phyloP scores from a whole-genome alignment of 2,113 vertebrate species.

The Pelmatolapia mariae region DNA sequence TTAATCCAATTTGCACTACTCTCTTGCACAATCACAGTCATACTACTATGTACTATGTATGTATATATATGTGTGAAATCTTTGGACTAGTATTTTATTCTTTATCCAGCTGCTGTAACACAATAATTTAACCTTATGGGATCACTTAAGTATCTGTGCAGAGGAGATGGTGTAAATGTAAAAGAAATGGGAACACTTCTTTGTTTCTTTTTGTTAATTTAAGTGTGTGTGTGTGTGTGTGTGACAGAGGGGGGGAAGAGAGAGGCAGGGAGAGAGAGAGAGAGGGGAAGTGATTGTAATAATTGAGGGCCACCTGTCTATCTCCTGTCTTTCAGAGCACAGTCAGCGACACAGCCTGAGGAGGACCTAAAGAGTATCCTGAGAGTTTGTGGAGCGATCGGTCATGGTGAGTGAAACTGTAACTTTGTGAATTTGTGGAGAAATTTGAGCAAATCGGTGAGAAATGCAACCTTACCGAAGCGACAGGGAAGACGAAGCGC shows the following conservation, averaged over 20 bases:
- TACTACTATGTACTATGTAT: neutral
- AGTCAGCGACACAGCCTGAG: slow-evolving; percentile 6
- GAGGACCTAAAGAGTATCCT: neutral
- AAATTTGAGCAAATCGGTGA: neutral
- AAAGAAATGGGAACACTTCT: neutral
- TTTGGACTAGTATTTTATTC: neutral
- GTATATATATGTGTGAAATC: neutral
- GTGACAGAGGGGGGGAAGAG: rapidly evolving
- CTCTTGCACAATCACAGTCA: neutral
- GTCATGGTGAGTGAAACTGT: slow-evolving; percentile 51
- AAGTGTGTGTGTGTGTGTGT: neutral
- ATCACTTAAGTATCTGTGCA: neutral
- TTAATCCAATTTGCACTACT: neutral
- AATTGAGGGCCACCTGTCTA: slow-evolving; percentile 53
- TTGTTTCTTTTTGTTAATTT: neutral
- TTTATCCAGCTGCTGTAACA: neutral
- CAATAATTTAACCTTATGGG: neutral
- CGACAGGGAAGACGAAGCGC: neutral
- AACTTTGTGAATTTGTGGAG: neutral
- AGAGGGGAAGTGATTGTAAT: slow-evolving; percentile 61
- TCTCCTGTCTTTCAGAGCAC: slow-evolving; percentile 29
- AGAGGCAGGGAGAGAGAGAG: neutral
- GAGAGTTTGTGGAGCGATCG: neutral
- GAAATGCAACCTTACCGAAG: neutral
- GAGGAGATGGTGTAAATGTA: neutral